Evolutionary conservation across 2,797 vertebrate genomes (phyloP).

Genomic region (Staurois parvus): DNA sequence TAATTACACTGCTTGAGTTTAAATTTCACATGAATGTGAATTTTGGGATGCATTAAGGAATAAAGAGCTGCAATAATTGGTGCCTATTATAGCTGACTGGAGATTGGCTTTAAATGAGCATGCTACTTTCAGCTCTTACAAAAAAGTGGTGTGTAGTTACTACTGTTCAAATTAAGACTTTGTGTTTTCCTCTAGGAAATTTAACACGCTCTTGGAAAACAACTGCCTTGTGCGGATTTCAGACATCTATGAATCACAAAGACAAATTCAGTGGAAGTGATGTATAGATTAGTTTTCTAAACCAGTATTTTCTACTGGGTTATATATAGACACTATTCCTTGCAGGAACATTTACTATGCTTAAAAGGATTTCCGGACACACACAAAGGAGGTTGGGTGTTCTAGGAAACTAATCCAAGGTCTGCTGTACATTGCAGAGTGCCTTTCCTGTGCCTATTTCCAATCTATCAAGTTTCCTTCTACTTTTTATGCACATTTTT

Average conservation of each 20-base stretch:
- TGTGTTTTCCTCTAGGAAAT: background rate
- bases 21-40: no score
- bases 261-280: slow-evolving; percentile 3
- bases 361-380: slow-evolving; percentile 59
- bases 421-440: slow-evolving; percentile 35
- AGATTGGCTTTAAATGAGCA: no score
- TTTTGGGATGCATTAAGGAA: no score
- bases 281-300: slow-evolving; percentile 7
- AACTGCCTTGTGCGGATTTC: background rate
- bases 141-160: background rate
- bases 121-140: background rate
- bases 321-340: slow-evolving; percentile 47
- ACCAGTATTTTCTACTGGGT: background rate
- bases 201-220: background rate
- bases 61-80: background rate
- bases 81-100: background rate
- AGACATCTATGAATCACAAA: background rate
- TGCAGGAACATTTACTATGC: slow-evolving; percentile 41
- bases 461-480: slow-evolving; percentile 49
- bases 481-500: slow-evolving; percentile 52
- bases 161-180: background rate
- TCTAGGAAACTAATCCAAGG: slow-evolving; percentile 56
- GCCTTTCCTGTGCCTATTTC: slow-evolving; percentile 57
- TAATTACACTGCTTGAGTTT: no score
- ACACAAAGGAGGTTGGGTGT: slow-evolving; percentile 56